Conservation (phyloP, 2,797 vertebrate species). For the Thunnus albacares region DNA sequence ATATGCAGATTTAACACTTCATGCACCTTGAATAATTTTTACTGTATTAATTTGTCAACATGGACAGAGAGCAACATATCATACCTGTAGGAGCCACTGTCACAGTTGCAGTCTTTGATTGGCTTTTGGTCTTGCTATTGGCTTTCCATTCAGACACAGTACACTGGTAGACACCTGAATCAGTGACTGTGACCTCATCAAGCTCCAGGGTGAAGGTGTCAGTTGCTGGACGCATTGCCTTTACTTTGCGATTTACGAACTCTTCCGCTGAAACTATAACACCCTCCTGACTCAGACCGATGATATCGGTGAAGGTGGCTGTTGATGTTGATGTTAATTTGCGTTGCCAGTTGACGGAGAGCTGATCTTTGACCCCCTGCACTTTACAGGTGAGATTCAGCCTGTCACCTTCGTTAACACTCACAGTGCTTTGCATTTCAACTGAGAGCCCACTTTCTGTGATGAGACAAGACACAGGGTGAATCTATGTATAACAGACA, state of each 20-base stretch:
- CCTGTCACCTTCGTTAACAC: slow-evolving; percentile 77
- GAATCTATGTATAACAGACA: neutral
- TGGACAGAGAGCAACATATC: slow-evolving; percentile 1
- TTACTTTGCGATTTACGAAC: slow-evolving; percentile 60
- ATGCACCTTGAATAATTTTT: neutral
- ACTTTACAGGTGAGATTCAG: slow-evolving; percentile 84
- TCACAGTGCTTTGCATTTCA: slow-evolving; percentile 33
- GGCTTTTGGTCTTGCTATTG: slow-evolving; percentile 66
- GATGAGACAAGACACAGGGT: slow-evolving; percentile 7
- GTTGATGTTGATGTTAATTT: neutral
- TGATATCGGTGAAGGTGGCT: slow-evolving; percentile 53
- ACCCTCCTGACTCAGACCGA: slow-evolving; percentile 80
- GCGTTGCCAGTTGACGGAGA: slow-evolving; percentile 89
- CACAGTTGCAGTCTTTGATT: slow-evolving; percentile 60
- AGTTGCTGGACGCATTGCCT: slow-evolving; percentile 49
- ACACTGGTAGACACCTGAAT: slow-evolving; percentile 88
- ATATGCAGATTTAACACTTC: neutral
- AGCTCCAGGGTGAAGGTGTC: slow-evolving; percentile 79
- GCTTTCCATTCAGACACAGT: slow-evolving; percentile 85
- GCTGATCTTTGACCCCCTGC: slow-evolving; percentile 62
- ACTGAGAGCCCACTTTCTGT: slow-evolving; percentile 84
- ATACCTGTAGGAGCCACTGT: slow-evolving; percentile 73
- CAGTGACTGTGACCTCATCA: slow-evolving; percentile 66
- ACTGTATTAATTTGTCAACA: neutral
- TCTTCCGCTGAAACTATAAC: slow-evolving; percentile 47